A percentile compares a stretch with the other conserved stretches of the same genome.
Conservation (phyloP, 2,113 vertebrate species). For the Macrotis lagotis region DNA sequence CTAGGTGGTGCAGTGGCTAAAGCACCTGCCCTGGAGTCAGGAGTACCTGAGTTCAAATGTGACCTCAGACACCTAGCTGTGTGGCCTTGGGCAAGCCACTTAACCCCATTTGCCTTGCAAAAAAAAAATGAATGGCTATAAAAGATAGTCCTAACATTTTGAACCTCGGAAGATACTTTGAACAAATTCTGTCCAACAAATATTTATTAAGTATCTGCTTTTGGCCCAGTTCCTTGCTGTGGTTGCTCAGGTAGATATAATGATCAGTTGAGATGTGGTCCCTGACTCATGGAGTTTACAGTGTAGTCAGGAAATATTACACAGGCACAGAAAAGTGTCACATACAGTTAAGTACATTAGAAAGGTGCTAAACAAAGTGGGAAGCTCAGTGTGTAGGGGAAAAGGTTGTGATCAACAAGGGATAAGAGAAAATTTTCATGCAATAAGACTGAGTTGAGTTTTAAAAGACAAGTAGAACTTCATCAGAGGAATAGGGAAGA, state of each 20-base stretch:
- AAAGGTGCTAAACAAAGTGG: background rate
- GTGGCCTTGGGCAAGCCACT: too few species aligned
- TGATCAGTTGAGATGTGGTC: background rate
- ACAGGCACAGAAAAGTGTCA: background rate
- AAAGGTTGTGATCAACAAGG: background rate
- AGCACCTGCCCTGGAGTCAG: too few species aligned
- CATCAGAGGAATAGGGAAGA: background rate
- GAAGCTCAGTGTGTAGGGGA: background rate
- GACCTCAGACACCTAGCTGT: too few species aligned
- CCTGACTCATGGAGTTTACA: background rate
- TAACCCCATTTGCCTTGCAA: too few species aligned
- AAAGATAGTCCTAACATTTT: background rate
- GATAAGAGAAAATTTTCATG: background rate
- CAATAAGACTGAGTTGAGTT: background rate
- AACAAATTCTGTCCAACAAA: background rate
- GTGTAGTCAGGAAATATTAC: background rate
- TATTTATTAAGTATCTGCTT: background rate
- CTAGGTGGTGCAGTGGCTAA: too few species aligned
- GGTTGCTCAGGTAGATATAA: background rate
- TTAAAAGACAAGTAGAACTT: background rate
- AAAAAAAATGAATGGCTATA: background rate
- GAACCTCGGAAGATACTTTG: background rate
- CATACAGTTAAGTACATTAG: background rate
- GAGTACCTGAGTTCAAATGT: too few species aligned
- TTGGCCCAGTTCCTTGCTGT: background rate